phyloP scores from a whole-genome alignment of 2,888 invertebrate species.

The Asteroscopus sphinx region DNA sequence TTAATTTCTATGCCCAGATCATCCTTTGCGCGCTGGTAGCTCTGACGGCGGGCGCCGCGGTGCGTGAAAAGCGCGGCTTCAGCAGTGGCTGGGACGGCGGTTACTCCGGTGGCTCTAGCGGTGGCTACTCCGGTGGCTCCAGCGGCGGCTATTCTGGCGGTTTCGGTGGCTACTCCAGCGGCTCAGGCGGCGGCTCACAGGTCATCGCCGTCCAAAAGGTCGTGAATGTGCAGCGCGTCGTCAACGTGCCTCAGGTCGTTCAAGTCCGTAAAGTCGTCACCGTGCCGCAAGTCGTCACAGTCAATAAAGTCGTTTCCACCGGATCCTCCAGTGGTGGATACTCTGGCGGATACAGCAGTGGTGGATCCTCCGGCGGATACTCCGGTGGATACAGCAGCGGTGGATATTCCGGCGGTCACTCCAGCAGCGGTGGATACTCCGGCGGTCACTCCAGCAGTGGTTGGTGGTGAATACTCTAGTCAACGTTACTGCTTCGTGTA shows the following conservation, averaged over 20 bases:
- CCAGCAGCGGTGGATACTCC: constrained; percentile 20
- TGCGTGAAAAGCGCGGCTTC: constrained; percentile 51
- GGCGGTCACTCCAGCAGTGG: constrained; percentile 39
- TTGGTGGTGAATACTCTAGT: constrained; percentile 55
- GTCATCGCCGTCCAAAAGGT: constrained; percentile 66
- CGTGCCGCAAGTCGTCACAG: constrained; percentile 72
- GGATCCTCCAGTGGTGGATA: constrained; percentile 34
- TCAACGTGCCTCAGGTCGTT: constrained; percentile 67
- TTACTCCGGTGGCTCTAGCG: constrained; percentile 10
- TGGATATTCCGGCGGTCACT: constrained; percentile 26
- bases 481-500: constrained; percentile 4
- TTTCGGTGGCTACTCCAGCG: constrained; percentile 15
- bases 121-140: constrained; percentile 9
- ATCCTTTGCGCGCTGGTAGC: constrained; percentile 44
- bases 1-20: constrained; percentile 18
- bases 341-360: constrained; percentile 29
- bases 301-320: constrained; percentile 64
- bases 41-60: constrained; percentile 30
- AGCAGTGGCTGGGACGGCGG: constrained; percentile 23
- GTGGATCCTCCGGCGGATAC: constrained; percentile 31
- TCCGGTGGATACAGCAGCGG: constrained; percentile 28
- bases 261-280: constrained; percentile 71
- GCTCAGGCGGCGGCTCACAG: too few species aligned
- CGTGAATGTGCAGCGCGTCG: constrained; percentile 67
- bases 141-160: constrained; percentile 14